Evolutionary conservation across 2,888 invertebrate species (phyloP).

Genomic region (Campaea margaritaria): DNA sequence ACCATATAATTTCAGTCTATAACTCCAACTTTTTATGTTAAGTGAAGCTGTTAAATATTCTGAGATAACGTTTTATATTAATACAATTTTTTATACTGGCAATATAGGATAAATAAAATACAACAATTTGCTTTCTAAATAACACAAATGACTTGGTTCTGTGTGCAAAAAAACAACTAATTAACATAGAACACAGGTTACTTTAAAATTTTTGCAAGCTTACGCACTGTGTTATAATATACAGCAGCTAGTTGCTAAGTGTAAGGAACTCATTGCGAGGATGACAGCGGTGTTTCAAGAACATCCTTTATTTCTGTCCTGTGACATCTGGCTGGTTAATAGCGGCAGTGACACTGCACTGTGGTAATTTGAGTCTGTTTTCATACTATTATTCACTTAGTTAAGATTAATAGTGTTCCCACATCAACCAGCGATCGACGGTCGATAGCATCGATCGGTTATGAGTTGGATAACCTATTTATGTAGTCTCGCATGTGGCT

Average conservation of each 20-base stretch:
- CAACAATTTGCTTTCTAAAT: too few relatives aligned
- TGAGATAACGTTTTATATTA: too few relatives aligned
- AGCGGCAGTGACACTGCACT: slow-evolving; percentile 16
- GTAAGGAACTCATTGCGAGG: slow-evolving; percentile 12
- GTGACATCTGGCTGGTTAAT: slow-evolving; percentile 21
- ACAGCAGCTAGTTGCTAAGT: slow-evolving; percentile 1
- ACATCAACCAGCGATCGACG: too few relatives aligned
- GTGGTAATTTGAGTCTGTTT: slow-evolving; percentile 7
- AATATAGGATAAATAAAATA: too few relatives aligned
- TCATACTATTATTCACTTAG: not conserved
- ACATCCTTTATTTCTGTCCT: slow-evolving; percentile 13
- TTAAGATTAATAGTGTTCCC: not conserved
- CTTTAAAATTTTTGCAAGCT: not conserved
- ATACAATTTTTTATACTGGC: too few relatives aligned
- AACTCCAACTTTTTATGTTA: too few relatives aligned
- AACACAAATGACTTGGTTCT: too few relatives aligned
- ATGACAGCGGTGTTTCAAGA: slow-evolving; percentile 17
- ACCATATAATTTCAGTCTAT: too few relatives aligned
- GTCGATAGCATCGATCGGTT: too few relatives aligned
- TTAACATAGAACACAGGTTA: not conserved
- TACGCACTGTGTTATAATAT: not conserved
- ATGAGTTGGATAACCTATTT: too few relatives aligned
- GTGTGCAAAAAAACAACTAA: not conserved
- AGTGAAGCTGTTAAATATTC: too few relatives aligned
- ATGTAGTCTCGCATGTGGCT: too few relatives aligned